These are phyloP conservation scores for Malacoraja senta DNA, from an alignment of 2,797 vertebrate genomes.

Conservation along the genomic window DNA sequence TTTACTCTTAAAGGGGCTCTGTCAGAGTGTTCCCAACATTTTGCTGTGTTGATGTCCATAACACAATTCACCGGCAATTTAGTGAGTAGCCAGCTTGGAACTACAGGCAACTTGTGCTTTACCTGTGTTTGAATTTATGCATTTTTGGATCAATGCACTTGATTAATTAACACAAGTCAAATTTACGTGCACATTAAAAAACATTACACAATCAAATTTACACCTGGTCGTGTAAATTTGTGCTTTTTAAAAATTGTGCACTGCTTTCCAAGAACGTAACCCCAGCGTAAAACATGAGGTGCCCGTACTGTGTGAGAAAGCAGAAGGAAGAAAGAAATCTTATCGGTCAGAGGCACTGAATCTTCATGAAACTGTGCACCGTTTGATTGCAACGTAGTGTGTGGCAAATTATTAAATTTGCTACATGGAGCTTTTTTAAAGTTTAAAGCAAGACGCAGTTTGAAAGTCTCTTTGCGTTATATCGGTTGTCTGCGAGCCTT, in stretches of 20 bases:
- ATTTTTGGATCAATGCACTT: too few relatives aligned
- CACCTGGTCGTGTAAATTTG: too few relatives aligned
- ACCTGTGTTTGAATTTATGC: too few relatives aligned
- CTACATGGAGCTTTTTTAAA: neutral
- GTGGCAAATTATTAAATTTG: neutral
- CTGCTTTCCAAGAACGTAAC: too few relatives aligned
- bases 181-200: too few relatives aligned
- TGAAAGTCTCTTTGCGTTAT: neutral
- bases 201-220: too few relatives aligned
- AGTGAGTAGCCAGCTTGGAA: neutral
- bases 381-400: neutral
- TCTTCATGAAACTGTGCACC: neutral
- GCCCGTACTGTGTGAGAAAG: neutral
- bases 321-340: neutral
- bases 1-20: conserved; percentile 1
- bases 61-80: neutral
- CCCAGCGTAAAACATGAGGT: too few relatives aligned
- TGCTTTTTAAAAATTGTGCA: too few relatives aligned
- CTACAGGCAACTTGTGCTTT: too few relatives aligned
- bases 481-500: neutral
- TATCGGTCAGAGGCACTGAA: too few relatives aligned
- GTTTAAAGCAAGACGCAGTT: neutral
- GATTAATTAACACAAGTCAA: too few relatives aligned
- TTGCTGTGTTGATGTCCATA: neutral
- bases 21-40: conserved; percentile 5